Conservation (phyloP, 2,113 vertebrate species). For the Ondatra zibethicus region DNA sequence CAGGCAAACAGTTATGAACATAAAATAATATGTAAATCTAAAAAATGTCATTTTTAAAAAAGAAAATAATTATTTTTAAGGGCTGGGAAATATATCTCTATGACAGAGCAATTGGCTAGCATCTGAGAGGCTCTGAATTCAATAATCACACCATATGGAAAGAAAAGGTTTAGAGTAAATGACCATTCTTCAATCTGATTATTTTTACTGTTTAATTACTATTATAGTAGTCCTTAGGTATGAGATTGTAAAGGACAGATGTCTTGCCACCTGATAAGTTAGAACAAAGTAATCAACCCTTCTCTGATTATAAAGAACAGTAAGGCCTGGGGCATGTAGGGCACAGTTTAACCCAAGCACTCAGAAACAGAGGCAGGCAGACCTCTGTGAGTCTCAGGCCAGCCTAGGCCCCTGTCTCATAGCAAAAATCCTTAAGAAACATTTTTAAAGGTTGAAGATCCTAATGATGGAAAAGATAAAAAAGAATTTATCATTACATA, state of each 20-base stretch:
- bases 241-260: constrained; percentile 23
- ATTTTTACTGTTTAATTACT: constrained; percentile 44
- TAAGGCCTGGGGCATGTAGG: neutral
- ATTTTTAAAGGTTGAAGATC: neutral
- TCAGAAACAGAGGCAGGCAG: neutral
- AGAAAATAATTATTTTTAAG: constrained; percentile 56
- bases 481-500: neutral
- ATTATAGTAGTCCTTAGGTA: constrained; percentile 17
- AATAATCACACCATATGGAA: neutral
- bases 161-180: neutral
- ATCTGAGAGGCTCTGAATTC: neutral
- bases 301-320: neutral
- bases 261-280: neutral
- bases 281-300: neutral
- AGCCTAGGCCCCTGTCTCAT: neutral
- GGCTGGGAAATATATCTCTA: neutral
- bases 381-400: neutral
- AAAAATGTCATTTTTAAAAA: neutral
- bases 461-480: constrained; percentile 29
- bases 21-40: neutral
- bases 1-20: neutral
- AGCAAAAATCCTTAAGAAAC: neutral
- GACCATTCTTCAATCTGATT: constrained; percentile 7
- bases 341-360: neutral
- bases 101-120: neutral